Conservation (phyloP, 2,113 vertebrate genomes). For the Hemibagrus wyckioides region DNA sequence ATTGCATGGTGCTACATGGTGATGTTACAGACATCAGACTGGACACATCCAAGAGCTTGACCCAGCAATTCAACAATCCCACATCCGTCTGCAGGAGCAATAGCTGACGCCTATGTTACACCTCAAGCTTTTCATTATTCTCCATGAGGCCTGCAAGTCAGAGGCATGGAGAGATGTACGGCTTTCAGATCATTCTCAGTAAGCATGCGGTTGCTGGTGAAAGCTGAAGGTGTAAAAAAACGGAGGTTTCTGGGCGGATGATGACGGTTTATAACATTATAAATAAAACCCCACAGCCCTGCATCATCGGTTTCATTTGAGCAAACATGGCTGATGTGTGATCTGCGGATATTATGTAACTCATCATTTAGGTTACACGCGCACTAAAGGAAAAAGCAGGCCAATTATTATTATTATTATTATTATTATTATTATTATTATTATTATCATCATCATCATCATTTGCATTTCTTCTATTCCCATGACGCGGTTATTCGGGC, state of each 20-base stretch:
- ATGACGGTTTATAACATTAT: slow-evolving; percentile 4
- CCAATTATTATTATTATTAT: not conserved
- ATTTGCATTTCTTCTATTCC: not conserved
- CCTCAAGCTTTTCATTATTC: not conserved
- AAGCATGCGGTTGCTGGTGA: not conserved
- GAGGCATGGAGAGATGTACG: not conserved
- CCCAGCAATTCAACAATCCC: not conserved
- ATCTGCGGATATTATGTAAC: slow-evolving; percentile 18
- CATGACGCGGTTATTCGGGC: too few species aligned
- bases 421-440: not conserved
- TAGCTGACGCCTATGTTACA: not conserved
- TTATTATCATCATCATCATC: not conserved
- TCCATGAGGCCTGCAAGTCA: not conserved
- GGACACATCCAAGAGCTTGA: not conserved
- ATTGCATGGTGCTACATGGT: not conserved
- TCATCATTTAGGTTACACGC: not conserved
- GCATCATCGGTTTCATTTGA: not conserved
- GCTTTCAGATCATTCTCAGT: not conserved
- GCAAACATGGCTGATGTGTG: not conserved
- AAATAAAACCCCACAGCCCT: not conserved
- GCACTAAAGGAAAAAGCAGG: not conserved
- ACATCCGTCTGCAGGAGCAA: not conserved
- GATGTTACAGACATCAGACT: not conserved
- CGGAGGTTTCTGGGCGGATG: slow-evolving; percentile 41
- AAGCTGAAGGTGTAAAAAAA: slow-evolving; percentile 16